Base-by-base conservation (phyloP, 2,888 invertebrate genomes). In the Folsomia candida region DNA sequence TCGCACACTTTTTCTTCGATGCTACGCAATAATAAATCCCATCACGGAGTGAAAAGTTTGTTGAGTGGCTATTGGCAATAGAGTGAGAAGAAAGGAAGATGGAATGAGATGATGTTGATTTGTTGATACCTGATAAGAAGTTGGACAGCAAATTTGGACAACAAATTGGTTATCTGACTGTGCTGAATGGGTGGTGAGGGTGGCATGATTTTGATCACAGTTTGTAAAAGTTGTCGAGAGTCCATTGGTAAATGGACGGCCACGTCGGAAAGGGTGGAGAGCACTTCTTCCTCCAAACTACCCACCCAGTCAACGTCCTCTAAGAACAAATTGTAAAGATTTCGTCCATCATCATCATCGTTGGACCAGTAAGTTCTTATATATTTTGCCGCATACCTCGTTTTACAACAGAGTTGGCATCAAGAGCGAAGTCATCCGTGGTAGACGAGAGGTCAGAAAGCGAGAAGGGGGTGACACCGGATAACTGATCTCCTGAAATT, bases 131-230 rank as follows among this genome's bases (percentile, higher is more conserved):
- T 87, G 72, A 91, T 88, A 66, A 90, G 82, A 81, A 89, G 88
- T 82, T 92, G 92, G n/a, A 89, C 87, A 1, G 91, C 88, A 82
- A 93, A 88, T 82, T 92, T 92, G 79, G 90, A 89, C 2, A 93
- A 83, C 62, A 92, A 85, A 82, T 90, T 90, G 78, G 89, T 88
- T 9, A 93, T 86, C 77, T 88, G 86, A 62, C 87, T 84, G 76
- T 89, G 87, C 2, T 87, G 85, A 4, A 88, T 85, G 73, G 86
- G 85, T 78, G 84, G 81, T 25, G 69, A 68, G 78, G 84, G 81
- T 25, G 69, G 69, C 25, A 78, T 84, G 54, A 83, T 85, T 81
- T 85, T 86, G 73, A 83, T 86, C 70, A 86, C 87, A 70, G 85
- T 86, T 73, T 86, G 84, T 1, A 87, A 84, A 24, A 93, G 83